phyloP scores from a whole-genome alignment of 2,888 invertebrate genomes.

The Andrena flavipes region DNA sequence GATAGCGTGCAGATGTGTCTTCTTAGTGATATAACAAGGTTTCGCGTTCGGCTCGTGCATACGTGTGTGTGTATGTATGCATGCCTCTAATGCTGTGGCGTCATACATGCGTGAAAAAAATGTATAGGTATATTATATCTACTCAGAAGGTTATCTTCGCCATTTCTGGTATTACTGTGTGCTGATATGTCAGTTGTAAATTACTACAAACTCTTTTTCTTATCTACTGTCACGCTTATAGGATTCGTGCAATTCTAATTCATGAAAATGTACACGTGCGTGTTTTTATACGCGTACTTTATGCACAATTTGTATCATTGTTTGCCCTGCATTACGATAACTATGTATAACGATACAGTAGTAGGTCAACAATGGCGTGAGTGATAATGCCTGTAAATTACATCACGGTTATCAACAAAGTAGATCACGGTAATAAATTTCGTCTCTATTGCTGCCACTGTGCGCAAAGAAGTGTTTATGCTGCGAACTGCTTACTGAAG shows the following conservation, averaged over 20 bases:
- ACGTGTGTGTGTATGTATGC: not conserved
- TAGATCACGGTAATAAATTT: slow-evolving; percentile 9
- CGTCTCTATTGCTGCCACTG: not conserved
- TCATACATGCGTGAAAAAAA: not conserved
- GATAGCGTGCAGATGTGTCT: slow-evolving; percentile 25
- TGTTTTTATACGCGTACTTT: not conserved
- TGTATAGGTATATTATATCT: slow-evolving; percentile 15
- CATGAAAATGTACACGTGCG: not conserved
- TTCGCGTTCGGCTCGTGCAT: slow-evolving; percentile 12
- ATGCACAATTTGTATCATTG: slow-evolving; percentile 4
- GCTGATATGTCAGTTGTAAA: slow-evolving; percentile 21
- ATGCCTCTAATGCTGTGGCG: not conserved
- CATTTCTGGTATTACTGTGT: slow-evolving; percentile 10
- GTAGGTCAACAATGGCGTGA: not conserved
- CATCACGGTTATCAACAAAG: slow-evolving; percentile 23
- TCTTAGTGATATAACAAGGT: slow-evolving; percentile 40
- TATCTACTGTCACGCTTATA: not conserved
- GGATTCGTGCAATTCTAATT: not conserved
- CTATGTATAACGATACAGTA: slow-evolving; percentile 1
- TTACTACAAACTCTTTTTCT: not conserved
- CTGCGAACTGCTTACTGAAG: not conserved
- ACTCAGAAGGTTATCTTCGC: slow-evolving; percentile 21
- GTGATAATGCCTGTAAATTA: slow-evolving; percentile 23
- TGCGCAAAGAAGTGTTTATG: slow-evolving; percentile 1
- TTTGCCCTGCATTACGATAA: not conserved